Conservation (phyloP, 2,888 invertebrate species). For the Nebria salina region DNA sequence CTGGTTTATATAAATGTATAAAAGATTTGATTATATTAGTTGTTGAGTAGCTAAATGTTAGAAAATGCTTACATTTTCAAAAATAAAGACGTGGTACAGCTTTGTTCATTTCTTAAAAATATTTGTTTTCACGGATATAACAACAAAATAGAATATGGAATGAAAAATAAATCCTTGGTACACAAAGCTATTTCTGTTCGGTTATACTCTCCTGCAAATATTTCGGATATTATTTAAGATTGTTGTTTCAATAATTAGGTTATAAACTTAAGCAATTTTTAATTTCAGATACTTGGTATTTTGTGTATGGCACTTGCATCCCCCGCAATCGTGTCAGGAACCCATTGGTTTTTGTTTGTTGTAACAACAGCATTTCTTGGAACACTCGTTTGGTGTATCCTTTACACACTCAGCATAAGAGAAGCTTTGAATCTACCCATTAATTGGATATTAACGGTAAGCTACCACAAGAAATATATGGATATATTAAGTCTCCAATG, state of each 20-base stretch:
- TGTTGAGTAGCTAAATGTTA: no score
- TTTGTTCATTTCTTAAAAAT: no score
- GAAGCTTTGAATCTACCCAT: conserved; percentile 82
- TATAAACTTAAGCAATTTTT: conserved; percentile 46
- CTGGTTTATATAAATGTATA: no score
- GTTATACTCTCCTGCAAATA: no score
- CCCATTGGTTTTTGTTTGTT: conserved; percentile 87
- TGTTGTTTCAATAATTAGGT: neutral
- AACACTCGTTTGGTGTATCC: conserved; percentile 82
- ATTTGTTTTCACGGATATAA: no score
- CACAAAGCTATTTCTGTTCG: no score
- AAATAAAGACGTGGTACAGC: no score
- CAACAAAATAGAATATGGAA: no score
- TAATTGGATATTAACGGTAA: conserved; percentile 86
- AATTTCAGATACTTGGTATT: conserved; percentile 81
- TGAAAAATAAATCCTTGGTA: no score
- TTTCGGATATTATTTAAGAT: no score
- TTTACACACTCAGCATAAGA: conserved; percentile 81
- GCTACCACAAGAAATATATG: conserved; percentile 53
- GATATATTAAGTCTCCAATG: neutral
- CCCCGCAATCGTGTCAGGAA: conserved; percentile 70
- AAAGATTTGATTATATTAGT: no score
- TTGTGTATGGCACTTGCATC: conserved; percentile 86
- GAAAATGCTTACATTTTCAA: no score
- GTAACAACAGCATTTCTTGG: conserved; percentile 84